Conservation (phyloP, 1,140 invertebrate genomes). For the Leptinotarsa defecta region DNA sequence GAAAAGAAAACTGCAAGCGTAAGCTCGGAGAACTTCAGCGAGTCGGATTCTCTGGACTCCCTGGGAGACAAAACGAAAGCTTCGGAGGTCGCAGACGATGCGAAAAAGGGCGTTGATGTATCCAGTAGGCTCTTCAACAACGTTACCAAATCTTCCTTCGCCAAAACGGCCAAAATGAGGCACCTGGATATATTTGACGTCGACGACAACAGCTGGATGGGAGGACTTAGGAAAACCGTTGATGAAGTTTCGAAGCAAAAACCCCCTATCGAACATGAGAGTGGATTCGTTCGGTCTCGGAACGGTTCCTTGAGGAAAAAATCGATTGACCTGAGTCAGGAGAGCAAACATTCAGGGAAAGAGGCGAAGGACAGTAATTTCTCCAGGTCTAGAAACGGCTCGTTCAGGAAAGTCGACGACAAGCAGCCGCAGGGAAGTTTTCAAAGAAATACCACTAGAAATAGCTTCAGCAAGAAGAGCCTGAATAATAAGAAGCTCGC, state of each 20-base stretch:
- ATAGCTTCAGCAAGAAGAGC: constrained; percentile 30
- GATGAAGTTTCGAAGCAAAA: constrained; percentile 31
- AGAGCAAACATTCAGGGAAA: background rate
- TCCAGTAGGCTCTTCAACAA: constrained; percentile 60
- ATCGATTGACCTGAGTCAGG: constrained; percentile 4
- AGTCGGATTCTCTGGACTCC: constrained; percentile 58
- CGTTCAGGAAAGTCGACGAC: background rate
- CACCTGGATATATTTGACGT: constrained; percentile 56
- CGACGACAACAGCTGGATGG: constrained; percentile 45
- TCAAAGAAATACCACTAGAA: constrained; percentile 19
- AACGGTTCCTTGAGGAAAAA: constrained; percentile 36
- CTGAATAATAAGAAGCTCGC: constrained; percentile 25
- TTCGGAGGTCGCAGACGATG: constrained; percentile 30
- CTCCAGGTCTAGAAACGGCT: constrained; percentile 10
- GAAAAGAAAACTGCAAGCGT: constrained; percentile 53
- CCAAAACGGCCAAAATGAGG: constrained; percentile 63
- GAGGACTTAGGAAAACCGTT: constrained; percentile 40
- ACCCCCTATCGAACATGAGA: constrained; percentile 3
- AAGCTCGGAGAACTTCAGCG: constrained; percentile 63
- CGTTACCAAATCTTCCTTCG: constrained; percentile 63
- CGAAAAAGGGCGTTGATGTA: constrained; percentile 51
- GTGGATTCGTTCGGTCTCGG: constrained; percentile 31
- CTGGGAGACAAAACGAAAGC: constrained; percentile 38
- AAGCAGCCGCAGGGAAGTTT: background rate
- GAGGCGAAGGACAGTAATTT: background rate